phyloP scores from a whole-genome alignment of 2,113 vertebrate species.

The Cacatua alba region DNA sequence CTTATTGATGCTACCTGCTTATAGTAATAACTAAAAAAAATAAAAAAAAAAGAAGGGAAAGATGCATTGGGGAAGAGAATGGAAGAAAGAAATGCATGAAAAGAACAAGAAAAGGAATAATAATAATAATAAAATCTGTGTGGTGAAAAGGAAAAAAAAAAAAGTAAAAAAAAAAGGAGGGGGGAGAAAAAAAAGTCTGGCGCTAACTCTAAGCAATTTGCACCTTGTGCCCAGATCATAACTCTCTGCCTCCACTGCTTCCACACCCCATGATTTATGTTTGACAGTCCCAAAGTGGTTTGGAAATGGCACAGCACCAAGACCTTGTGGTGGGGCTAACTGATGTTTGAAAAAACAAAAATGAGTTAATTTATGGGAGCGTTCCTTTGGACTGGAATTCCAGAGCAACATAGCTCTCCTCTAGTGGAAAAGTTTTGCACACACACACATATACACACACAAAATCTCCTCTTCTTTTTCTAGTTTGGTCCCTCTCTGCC shows the following conservation, averaged over 20 bases:
- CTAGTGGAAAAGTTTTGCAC: constrained; percentile 47
- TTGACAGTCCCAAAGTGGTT: constrained; percentile 52
- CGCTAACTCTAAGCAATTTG: constrained; percentile 64
- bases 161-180: fast-evolving
- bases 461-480: not conserved
- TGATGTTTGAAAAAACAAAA: constrained; percentile 61
- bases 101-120: not conserved
- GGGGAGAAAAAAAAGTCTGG: not conserved
- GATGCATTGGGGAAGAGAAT: fast-evolving
- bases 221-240: constrained; percentile 64
- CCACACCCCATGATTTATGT: constrained; percentile 60
- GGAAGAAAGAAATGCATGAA: not conserved
- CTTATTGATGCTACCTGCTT: not conserved
- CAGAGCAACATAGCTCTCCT: constrained; percentile 35
- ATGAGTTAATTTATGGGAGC: constrained; percentile 56
- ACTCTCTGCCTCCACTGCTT: constrained; percentile 34
- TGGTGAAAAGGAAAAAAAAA: not conserved
- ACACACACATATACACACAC: not conserved
- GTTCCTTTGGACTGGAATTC: constrained; percentile 34
- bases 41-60: not conserved
- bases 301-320: constrained; percentile 51
- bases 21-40: not conserved
- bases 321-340: constrained; percentile 59
- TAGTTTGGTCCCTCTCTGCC: not conserved
- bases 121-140: not conserved